Percentiles rank a stretch among this genome's conserved stretches.
These are phyloP conservation scores for Hydrozoanthus tunicans DNA, from an alignment of 64 coral and sea anemone genomes.

Conservation along the genomic window DNA sequence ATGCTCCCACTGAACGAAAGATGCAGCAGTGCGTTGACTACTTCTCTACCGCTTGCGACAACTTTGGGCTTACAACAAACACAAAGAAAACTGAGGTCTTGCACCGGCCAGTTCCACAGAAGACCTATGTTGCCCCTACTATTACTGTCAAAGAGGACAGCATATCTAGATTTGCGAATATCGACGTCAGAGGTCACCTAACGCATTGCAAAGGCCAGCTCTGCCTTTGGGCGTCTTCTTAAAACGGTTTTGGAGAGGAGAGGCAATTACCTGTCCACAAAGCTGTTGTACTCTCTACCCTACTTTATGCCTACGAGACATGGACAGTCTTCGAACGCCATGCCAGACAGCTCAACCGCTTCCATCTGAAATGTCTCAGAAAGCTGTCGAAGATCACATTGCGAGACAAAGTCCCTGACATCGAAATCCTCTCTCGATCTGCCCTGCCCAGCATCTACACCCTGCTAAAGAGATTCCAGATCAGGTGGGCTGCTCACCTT, in stretches of 20 bases:
- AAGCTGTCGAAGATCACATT: neutral
- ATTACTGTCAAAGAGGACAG: neutral
- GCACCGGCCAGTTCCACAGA: neutral
- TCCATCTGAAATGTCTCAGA: neutral
- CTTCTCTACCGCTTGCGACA: neutral
- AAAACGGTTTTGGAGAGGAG: neutral
- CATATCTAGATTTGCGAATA: neutral
- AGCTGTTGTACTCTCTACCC: neutral
- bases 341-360: neutral
- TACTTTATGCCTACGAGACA: neutral
- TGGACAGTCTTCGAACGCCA: neutral
- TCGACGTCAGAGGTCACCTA: neutral
- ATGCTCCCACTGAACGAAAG: too few species aligned
- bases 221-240: neutral
- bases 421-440: neutral
- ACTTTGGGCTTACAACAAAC: neutral
- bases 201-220: slow-evolving; percentile 4
- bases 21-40: neutral
- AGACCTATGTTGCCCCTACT: neutral
- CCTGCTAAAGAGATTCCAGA: neutral
- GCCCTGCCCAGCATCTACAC: neutral
- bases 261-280: neutral
- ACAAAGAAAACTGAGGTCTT: neutral
- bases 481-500: slow-evolving; percentile 38
- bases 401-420: neutral